Evolutionary conservation across 2,888 invertebrate species (phyloP), one percentile per base, ranked within the genome.

Genomic region (Meandrusa payeni): DNA sequence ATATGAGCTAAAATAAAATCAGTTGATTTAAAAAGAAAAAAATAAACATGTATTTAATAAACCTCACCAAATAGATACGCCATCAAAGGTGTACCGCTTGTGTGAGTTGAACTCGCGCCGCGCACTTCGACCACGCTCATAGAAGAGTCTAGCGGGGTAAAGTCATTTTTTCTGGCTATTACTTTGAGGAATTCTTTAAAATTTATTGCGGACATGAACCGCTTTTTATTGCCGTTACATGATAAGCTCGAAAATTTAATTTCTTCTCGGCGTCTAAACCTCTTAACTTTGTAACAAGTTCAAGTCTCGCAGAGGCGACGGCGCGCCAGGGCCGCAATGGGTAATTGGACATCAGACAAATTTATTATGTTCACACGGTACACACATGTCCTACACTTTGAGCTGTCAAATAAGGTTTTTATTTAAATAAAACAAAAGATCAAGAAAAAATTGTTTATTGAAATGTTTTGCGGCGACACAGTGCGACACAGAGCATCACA

Each of bases 381-480:
- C 4, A n/a, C n/a, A n/a, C n/a, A n/a, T n/a, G n/a, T n/a, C n/a
- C n/a, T n/a, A n/a, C n/a, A n/a, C n/a, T n/a, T n/a, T n/a, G n/a
- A n/a, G n/a, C n/a, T n/a, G n/a, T n/a, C n/a, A n/a, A n/a, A n/a
- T n/a, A n/a, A n/a, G n/a, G n/a, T n/a, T n/a, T n/a, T n/a, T n/a
- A n/a, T n/a, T n/a, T n/a, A n/a, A n/a, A n/a, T n/a, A 2, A 29
- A 15, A 29, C 15, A 15, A 15, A 29, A 15, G 2, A 5, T 29
- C 29, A 15, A 15, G 29, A 29, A 29, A 29, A 29, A 29, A 15
- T 15, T 29, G 13, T 29, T 29, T 29, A 29, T 29, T 29, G 29
- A 29, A 29, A 29, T 50, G 26, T 46, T 33, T 27, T 37, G 41
- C 33, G 47, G 48, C 45, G 24, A 24, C 36, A 17, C n/a, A n/a